Base-by-base conservation (phyloP, 1,140 invertebrate species). In the Drosophila mojavensis region DNA sequence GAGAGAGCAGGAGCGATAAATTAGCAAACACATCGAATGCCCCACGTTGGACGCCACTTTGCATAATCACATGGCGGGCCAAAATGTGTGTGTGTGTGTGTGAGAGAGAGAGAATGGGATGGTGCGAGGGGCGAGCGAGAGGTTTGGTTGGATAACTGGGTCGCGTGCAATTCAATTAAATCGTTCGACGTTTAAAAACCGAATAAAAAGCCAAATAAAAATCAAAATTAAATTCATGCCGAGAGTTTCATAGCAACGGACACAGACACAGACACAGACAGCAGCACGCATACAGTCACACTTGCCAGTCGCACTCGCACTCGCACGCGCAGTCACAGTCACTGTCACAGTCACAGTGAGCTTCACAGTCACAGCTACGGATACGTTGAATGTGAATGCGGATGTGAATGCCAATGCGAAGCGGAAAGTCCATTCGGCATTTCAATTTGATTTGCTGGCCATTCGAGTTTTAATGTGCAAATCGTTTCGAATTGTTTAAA, bases 181-280 rank as follows among this genome's bases (percentile, higher is more conserved):
- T 82, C 80, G 80, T 67, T 83, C 79, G 71, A 54, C 80, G 71
- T 66, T 83, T 83, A 70, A 82, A 81, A 81, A 76, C 62, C 73
- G 53, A 72, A 81, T 77, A 79, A 81, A 81, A 81, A 81, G 53
- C 59, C 62, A 82, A 79, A 83, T 83, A 82, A 82, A 82, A 83
- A 82, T 83, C 80, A 83, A 83, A 82, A 82, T 82, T 79, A 82
- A 82, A 82, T 83, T 82, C 80, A 82, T 76, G 62, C 66, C 43
- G 47, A 61, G 76, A 60, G 61, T 58, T 63, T 47, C 39, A 47
- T 70, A 15, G 28, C 53, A 67, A 59, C 67, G 70, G 70, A 48
- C 70, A 67, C 47, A n/a, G 13, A 43, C 70, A 67, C 47, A n/a
- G 13, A 43, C 26, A 47, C 10, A 15, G 45, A 43, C 36, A 39